Percentiles rank a stretch among this genome's conserved stretches.
Conservation (phyloP, 1,140 invertebrate species). For the Heliconius melpomene region DNA sequence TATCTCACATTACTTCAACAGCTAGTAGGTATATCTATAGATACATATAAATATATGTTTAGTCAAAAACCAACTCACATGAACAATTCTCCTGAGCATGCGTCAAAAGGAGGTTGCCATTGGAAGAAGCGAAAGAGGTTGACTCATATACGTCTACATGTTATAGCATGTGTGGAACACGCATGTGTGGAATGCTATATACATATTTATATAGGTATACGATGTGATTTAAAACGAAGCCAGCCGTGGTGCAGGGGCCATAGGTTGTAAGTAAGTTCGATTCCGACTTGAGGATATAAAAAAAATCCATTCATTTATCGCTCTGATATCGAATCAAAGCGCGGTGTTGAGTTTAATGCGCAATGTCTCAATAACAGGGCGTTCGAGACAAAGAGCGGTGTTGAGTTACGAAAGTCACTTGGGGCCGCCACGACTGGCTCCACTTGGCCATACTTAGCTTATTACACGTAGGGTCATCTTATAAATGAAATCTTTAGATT, state of each 20-base stretch:
- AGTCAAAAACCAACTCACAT: neutral
- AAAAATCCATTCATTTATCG: no score
- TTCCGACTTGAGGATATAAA: no score
- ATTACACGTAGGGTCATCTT: no score
- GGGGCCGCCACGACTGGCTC: no score
- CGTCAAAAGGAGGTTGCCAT: slow-evolving; percentile 5
- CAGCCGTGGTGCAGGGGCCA: no score
- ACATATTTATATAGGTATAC: neutral
- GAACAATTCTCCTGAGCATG: slow-evolving; percentile 12
- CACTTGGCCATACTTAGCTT: no score
- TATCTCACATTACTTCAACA: neutral
- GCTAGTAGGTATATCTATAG: neutral
- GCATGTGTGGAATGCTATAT: neutral
- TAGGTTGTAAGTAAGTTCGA: no score
- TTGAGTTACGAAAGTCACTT: neutral
- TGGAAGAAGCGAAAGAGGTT: slow-evolving; percentile 15
- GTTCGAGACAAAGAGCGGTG: neutral
- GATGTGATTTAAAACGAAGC: no score
- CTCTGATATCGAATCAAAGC: no score
- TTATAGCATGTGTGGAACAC: neutral
- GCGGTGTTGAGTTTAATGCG: no score
- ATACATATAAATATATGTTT: neutral
- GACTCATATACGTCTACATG: neutral
- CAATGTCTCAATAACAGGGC: no score
- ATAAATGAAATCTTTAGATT: neutral